phyloP scores from a whole-genome alignment of 2,113 vertebrate species.

The Balaeniceps rex region DNA sequence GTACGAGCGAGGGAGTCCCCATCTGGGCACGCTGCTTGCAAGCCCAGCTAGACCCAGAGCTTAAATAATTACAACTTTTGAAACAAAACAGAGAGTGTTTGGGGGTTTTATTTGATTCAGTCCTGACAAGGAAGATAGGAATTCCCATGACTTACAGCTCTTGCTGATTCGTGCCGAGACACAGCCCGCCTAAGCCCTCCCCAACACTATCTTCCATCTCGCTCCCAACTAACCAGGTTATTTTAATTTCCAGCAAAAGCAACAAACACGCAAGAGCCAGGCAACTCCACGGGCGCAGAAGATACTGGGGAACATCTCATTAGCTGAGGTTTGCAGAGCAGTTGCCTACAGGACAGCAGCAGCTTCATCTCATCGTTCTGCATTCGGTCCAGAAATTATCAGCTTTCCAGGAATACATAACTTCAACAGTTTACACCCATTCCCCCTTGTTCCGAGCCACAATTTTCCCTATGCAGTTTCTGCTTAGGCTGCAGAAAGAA shows the following conservation, averaged over 20 bases:
- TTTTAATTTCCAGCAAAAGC: not conserved
- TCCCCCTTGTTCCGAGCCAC: not conserved
- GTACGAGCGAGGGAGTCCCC: not conserved
- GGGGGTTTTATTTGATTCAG: not conserved
- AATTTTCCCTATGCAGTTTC: not conserved
- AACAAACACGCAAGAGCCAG: not conserved
- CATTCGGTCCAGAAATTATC: not conserved
- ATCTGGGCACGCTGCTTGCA: fast-evolving
- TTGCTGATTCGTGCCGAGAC: not conserved
- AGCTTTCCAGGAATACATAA: not conserved
- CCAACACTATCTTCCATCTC: not conserved
- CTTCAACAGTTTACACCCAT: not conserved
- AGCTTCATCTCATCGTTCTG: not conserved
- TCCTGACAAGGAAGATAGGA: not conserved
- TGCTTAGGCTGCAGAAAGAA: not conserved
- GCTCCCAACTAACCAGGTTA: not conserved
- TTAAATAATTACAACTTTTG: not conserved
- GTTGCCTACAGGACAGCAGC: not conserved
- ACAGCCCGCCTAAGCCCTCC: not conserved
- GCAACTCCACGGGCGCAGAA: not conserved
- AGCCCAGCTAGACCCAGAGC: not conserved
- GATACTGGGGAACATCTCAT: not conserved
- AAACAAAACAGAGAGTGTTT: not conserved
- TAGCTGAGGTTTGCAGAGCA: not conserved
- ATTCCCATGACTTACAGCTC: not conserved